Base-by-base conservation (phyloP, 2,888 invertebrate species). In the Drosophila mulleri region DNA sequence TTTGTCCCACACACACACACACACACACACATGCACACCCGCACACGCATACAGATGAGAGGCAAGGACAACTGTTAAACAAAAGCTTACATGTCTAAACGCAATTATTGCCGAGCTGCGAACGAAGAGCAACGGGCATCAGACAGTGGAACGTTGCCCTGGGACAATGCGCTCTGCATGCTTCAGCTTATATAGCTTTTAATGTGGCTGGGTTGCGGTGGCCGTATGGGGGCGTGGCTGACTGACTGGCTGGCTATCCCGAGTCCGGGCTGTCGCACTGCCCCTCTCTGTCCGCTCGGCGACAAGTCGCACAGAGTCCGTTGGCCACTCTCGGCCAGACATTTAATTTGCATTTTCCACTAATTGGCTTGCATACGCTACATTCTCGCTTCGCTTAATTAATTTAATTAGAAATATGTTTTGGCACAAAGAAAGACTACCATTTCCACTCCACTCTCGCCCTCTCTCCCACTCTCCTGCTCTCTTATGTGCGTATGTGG, bases 341-440 rank as follows among this genome's bases (percentile, higher is more conserved):
- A 86, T 86, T 86, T 86, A 82, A 88, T 88, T 86, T 88, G 80
- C 88, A 88, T 88, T 88, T 86, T 86, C 82, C 86, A 78, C 88
- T 86, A 83, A 86, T 86, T 86, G 84, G 86, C 88, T 82, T 71
- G 82, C 82, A 83, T 88, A 80, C 73, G 76, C 69, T 80, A 74
- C 71, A 76, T 76, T 83, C 76, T 78, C 78, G 83, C 75, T 78
- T 74, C 82, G 86, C 80, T 78, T 88, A 86, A 86, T 88, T 86
- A 86, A 86, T 86, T 88, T 86, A 86, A 88, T 86, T 86, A 88
- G 82, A 80, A 85, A 86, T 86, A 85, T 79, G 72, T 77, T 88
- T 71, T 54, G 68, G 72, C 71, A 78, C 75, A 82, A 73, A 82
- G 73, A 73, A 71, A 73, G 50, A 67, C 60, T 52, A 42, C 58